A percentile compares a stretch with the other conserved stretches of the same genome.
These are phyloP conservation scores for Moxostoma hubbsi DNA, from an alignment of 2,797 vertebrate genomes.

Conservation along the genomic window DNA sequence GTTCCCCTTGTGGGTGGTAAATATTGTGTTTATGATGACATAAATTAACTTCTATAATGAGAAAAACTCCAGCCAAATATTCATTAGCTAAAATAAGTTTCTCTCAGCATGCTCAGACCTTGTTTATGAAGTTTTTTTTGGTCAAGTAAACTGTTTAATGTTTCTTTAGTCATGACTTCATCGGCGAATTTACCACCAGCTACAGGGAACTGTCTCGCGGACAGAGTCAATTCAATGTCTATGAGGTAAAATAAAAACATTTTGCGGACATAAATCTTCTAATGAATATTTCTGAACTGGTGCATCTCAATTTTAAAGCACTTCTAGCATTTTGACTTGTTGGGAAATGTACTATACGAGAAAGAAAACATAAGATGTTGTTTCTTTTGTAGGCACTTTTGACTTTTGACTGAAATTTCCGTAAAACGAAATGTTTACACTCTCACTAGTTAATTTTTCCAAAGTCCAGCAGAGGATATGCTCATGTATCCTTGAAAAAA, in stretches of 20 bases:
- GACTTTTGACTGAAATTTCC: too few relatives aligned
- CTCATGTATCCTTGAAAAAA: too few relatives aligned
- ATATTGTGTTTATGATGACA: constrained; percentile 15
- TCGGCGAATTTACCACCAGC: constrained; percentile 94
- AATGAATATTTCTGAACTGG: background rate
- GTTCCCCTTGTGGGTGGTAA: constrained; percentile 30
- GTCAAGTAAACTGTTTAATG: background rate
- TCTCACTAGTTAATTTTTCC: too few relatives aligned
- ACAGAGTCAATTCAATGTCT: constrained; percentile 94
- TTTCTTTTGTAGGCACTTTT: too few relatives aligned
- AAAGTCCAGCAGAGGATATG: too few relatives aligned
- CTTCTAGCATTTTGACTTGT: too few relatives aligned
- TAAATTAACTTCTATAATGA: constrained; percentile 8
- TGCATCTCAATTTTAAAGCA: too few relatives aligned
- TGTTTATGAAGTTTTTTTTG: constrained; percentile 2
- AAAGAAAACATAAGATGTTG: too few relatives aligned
- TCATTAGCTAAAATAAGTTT: constrained; percentile 5
- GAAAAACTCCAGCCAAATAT: constrained; percentile 14
- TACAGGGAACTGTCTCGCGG: constrained; percentile 92
- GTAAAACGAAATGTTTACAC: too few relatives aligned
- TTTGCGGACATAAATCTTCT: background rate
- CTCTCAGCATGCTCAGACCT: constrained; percentile 1
- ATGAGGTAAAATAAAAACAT: constrained; percentile 81
- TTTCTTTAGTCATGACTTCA: constrained; percentile 88
- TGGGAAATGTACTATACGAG: too few relatives aligned